Percentiles rank a stretch among this genome's conserved stretches.
Conservation (phyloP, 1,140 invertebrate genomes). For the Drosophila novamexicana region DNA sequence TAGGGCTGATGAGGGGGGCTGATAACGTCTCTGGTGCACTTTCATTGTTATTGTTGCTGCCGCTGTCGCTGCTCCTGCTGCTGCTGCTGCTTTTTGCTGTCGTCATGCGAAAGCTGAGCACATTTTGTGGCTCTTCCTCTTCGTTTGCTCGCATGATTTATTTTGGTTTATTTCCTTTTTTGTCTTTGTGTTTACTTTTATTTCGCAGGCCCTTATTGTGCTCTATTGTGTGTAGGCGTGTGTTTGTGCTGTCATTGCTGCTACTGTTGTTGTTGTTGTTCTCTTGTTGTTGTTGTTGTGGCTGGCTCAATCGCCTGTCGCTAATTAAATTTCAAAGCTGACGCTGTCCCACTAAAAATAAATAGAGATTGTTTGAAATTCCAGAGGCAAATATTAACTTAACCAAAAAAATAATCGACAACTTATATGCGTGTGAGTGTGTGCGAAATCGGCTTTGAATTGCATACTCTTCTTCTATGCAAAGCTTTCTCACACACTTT, state of each 20-base stretch:
- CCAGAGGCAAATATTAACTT: constrained; percentile 34
- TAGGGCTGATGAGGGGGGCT: not conserved
- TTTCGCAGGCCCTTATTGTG: constrained; percentile 30
- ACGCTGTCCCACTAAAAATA: constrained; percentile 75
- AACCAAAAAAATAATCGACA: constrained; percentile 25
- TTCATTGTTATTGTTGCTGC: constrained; percentile 46
- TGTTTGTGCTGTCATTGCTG: constrained; percentile 27
- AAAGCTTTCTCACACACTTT: not conserved
- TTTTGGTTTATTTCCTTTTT: constrained; percentile 13
- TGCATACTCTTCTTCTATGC: not conserved
- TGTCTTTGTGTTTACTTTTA: constrained; percentile 43
- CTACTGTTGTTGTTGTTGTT: constrained; percentile 18
- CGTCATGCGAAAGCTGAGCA: constrained; percentile 68
- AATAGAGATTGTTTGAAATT: constrained; percentile 54
- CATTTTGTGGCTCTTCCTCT: constrained; percentile 26
- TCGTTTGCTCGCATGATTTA: constrained; percentile 44
- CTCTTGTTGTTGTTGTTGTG: constrained; percentile 30
- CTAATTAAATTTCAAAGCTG: constrained; percentile 79
- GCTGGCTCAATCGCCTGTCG: constrained; percentile 63
- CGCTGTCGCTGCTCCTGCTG: not conserved
- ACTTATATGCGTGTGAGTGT: not conserved
- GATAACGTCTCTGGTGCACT: constrained; percentile 31
- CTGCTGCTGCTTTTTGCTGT: constrained; percentile 53
- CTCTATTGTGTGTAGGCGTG: constrained; percentile 8
- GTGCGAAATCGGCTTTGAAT: not conserved